These are phyloP conservation scores for Rhynchotus rufescens DNA, from an alignment of 2,797 vertebrate genomes.

Conservation along the genomic window DNA sequence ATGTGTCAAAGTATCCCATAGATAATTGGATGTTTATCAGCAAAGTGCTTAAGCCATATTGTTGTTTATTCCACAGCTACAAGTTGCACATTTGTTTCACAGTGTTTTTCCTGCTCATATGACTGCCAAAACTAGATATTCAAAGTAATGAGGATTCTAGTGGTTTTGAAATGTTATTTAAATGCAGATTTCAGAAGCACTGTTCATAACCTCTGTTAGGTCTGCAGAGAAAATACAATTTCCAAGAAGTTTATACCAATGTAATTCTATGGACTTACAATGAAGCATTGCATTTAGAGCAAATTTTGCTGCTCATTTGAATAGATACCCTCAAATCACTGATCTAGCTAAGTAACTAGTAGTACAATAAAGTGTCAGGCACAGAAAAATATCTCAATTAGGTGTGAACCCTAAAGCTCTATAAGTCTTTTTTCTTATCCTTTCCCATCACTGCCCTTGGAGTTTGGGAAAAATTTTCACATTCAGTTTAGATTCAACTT, in stretches of 20 bases:
- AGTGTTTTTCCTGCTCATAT: constrained; percentile 16
- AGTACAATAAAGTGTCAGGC: not conserved
- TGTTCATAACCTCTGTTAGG: constrained; percentile 19
- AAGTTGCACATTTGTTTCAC: constrained; percentile 34
- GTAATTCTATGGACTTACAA: not conserved
- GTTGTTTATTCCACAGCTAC: constrained; percentile 1
- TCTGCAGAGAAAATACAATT: constrained; percentile 19
- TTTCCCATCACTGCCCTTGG: not conserved
- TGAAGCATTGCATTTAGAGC: not conserved
- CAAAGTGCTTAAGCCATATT: constrained; percentile 1
- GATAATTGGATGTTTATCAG: constrained; percentile 28
- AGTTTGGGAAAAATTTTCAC: not conserved
- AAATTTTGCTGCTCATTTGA: not conserved
- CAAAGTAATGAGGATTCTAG: constrained; percentile 46
- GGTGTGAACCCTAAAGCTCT: not conserved
- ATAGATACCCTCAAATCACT: not conserved
- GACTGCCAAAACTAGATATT: constrained; percentile 20
- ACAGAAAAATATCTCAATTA: not conserved
- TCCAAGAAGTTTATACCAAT: not conserved
- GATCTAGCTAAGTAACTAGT: not conserved
- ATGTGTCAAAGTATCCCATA: constrained; percentile 26
- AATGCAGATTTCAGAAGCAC: constrained; percentile 58
- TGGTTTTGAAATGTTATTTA: constrained; percentile 57
- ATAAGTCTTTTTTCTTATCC: not conserved
- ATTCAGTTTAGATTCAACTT: not conserved